These are phyloP conservation scores for Proteles cristata DNA, from an alignment of 2,113 vertebrate genomes.

Conservation along the genomic window DNA sequence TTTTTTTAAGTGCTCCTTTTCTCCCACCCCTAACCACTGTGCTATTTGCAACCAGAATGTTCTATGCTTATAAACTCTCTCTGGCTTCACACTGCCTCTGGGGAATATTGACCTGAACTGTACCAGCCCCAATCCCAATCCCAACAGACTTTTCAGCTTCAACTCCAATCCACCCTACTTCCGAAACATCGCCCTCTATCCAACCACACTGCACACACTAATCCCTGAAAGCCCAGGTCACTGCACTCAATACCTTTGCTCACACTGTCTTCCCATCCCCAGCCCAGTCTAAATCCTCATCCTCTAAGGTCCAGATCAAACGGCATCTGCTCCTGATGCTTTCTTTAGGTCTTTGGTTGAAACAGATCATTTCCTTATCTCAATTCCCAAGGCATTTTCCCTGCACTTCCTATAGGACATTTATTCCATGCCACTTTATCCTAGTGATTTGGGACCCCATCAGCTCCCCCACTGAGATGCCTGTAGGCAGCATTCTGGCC, in stretches of 20 bases:
- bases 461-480: neutral
- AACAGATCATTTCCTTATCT: neutral
- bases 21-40: neutral
- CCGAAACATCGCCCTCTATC: neutral
- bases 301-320: neutral
- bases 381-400: neutral
- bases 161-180: neutral
- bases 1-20: neutral
- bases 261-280: neutral
- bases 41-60: neutral
- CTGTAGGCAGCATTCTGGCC: neutral
- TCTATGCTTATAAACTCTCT: neutral
- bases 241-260: neutral
- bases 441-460: neutral
- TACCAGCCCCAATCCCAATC: neutral
- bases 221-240: neutral
- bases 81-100: neutral
- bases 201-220: neutral
- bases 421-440: neutral
- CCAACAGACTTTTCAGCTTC: neutral
- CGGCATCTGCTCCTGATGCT: neutral
- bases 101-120: neutral
- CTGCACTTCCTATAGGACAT: neutral
- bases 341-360: neutral
- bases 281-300: neutral